Conservation (phyloP, 2,797 vertebrate genomes). For the Lithobates sylvaticus region DNA sequence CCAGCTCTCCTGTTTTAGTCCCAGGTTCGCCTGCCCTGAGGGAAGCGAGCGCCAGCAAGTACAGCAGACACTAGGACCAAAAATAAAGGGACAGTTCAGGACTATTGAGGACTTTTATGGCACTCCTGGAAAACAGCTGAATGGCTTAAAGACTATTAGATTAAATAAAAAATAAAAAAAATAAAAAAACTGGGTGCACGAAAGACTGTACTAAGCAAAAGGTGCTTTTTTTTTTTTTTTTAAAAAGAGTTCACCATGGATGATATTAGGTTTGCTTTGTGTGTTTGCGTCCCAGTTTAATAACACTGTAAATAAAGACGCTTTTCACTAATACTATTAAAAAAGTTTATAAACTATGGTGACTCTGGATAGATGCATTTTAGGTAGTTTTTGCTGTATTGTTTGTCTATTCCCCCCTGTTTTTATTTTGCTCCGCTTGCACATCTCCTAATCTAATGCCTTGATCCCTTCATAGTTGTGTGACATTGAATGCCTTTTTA, state of each 20-base stretch:
- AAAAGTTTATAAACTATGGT: slow-evolving; percentile 54
- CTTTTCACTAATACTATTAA: slow-evolving; percentile 48
- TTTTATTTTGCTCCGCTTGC: slow-evolving; percentile 73
- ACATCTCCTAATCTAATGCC: slow-evolving; percentile 64
- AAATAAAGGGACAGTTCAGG: slow-evolving; percentile 66
- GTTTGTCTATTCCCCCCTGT: slow-evolving; percentile 66
- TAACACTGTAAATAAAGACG: slow-evolving; percentile 38
- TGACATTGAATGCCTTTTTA: slow-evolving; percentile 64
- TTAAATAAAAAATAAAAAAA: slow-evolving; percentile 50
- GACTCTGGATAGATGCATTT: slow-evolving; percentile 64
- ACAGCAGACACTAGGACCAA: slow-evolving; percentile 71
- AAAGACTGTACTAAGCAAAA: slow-evolving; percentile 69
- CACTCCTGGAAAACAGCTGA: slow-evolving; percentile 68
- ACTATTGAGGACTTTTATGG: slow-evolving; percentile 72
- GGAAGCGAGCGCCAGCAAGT: slow-evolving; percentile 73
- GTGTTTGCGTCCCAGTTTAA: slow-evolving; percentile 63
- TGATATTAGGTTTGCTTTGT: slow-evolving; percentile 67
- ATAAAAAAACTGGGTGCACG: slow-evolving; percentile 65
- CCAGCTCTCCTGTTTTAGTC: slow-evolving; percentile 66
- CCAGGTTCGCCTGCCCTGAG: slow-evolving; percentile 70
- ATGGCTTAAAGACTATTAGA: slow-evolving; percentile 60
- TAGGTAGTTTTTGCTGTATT: slow-evolving; percentile 74
- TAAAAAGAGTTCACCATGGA: slow-evolving; percentile 65
- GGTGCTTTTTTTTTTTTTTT: slow-evolving; percentile 62
- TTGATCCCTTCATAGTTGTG: slow-evolving; percentile 57